Conservation (phyloP, 2,113 vertebrate genomes). For the Progne subis region DNA sequence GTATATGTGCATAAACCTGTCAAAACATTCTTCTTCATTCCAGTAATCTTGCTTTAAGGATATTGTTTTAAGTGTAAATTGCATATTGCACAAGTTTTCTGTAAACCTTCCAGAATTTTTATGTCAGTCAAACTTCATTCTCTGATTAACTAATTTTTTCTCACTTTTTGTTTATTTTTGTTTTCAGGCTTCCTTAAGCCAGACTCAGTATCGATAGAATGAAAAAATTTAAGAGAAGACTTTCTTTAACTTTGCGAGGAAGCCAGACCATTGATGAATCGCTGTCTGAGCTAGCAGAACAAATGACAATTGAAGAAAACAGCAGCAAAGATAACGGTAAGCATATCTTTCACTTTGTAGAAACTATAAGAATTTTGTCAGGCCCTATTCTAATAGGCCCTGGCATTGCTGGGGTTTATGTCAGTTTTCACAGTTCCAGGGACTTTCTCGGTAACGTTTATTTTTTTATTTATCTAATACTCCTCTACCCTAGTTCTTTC, state of each 20-base stretch:
- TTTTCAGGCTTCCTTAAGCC: conserved; percentile 79
- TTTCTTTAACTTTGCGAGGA: conserved; percentile 93
- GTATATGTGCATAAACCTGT: not conserved
- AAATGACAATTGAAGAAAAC: conserved; percentile 98
- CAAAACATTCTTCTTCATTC: not conserved
- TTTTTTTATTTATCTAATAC: not conserved
- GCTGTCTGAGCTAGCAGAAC: conserved; percentile 94
- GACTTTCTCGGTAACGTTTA: not conserved
- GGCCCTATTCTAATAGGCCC: not conserved
- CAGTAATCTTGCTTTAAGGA: not conserved
- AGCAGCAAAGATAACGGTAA: conserved; percentile 96
- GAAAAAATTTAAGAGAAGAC: conserved; percentile 97
- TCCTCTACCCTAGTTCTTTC: not conserved
- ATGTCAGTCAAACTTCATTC: not conserved
- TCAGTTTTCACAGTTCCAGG: not conserved
- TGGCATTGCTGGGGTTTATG: not conserved
- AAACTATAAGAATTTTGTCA: not conserved
- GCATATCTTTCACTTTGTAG: not conserved
- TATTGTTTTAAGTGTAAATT: not conserved
- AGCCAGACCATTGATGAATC: conserved; percentile 98
- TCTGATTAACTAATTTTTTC: not conserved
- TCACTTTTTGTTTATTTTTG: not conserved
- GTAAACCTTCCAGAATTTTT: not conserved
- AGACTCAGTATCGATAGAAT: conserved; percentile 85
- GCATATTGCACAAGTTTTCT: not conserved